phyloP scores from a whole-genome alignment of 2,888 invertebrate species.

The Drosophila sordidapex region DNA sequence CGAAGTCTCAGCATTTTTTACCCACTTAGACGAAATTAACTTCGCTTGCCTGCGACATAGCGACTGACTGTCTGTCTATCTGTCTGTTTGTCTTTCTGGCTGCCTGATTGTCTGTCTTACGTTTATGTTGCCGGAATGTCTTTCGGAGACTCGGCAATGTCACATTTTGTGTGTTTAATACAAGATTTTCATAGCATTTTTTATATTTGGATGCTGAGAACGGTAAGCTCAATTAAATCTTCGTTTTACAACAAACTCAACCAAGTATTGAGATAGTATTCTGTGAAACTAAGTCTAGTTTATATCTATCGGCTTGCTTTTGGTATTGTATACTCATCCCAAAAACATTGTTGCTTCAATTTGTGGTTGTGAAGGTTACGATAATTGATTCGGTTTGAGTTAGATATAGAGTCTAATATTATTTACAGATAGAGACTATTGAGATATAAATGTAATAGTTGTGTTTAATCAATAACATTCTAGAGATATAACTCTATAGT shows the following conservation, averaged over 20 bases:
- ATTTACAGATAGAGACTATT: neutral
- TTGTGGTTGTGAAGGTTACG: neutral
- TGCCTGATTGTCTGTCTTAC: conserved; percentile 9
- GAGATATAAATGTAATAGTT: neutral
- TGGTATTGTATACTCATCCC: neutral
- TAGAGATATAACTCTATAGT: neutral
- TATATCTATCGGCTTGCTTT: neutral
- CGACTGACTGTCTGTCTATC: neutral
- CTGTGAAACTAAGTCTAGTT: neutral
- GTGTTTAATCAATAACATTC: neutral
- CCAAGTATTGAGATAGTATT: conserved; percentile 9
- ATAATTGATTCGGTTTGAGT: neutral
- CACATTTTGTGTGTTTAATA: conserved; percentile 58
- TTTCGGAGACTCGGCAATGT: conserved; percentile 64
- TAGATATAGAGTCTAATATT: neutral
- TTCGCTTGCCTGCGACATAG: conserved; percentile 26
- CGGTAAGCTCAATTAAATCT: conserved; percentile 35
- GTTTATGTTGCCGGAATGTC: conserved; percentile 55
- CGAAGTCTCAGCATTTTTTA: conserved; percentile 69
- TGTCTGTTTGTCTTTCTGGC: conserved; percentile 10
- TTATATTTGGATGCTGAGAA: conserved; percentile 9
- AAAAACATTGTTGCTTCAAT: neutral
- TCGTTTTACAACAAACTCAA: conserved; percentile 10
- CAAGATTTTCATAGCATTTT: conserved; percentile 50
- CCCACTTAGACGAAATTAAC: conserved; percentile 75